Evolutionary conservation across 2,888 invertebrate species (phyloP).

Genomic region (Zaprionus bogoriensis): DNA sequence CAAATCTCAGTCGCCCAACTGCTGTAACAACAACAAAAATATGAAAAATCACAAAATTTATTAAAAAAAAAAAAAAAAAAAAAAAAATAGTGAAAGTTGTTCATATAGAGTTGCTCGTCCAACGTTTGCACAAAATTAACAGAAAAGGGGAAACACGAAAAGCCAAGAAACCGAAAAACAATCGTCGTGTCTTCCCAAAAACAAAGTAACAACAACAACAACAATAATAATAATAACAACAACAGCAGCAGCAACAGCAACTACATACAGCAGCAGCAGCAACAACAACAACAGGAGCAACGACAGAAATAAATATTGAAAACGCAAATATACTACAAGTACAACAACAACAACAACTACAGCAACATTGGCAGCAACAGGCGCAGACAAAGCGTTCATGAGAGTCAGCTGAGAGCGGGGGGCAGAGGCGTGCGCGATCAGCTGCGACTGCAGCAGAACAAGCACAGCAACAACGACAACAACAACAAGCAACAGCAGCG

Average conservation of each 20-base stretch:
- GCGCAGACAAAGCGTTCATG: too few relatives aligned
- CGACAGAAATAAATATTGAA: constrained; percentile 3
- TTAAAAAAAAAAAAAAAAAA: constrained; percentile 71
- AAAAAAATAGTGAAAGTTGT: constrained; percentile 76
- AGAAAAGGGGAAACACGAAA: constrained; percentile 67
- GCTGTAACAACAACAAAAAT: constrained; percentile 50
- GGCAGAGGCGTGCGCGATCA: too few relatives aligned
- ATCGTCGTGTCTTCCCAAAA: constrained; percentile 42
- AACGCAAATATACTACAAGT: too few relatives aligned
- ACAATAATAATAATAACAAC: constrained; percentile 10
- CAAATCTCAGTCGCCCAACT: constrained; percentile 47
- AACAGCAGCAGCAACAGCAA: constrained; percentile 10
- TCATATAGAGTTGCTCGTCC: constrained; percentile 38
- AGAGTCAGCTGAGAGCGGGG: too few relatives aligned
- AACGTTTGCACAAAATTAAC: constrained; percentile 74
- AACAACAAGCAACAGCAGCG: constrained; percentile 2
- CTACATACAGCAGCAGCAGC: constrained; percentile 26
- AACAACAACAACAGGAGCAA: constrained; percentile 17
- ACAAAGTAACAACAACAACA: constrained; percentile 3
- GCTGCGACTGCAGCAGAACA: constrained; percentile 28
- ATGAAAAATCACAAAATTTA: constrained; percentile 76
- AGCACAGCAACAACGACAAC: constrained; percentile 3
- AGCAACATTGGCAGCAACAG: constrained; percentile 29
- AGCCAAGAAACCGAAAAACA: constrained; percentile 32
- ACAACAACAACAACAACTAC: too few relatives aligned